phyloP scores from a whole-genome alignment of 2,888 invertebrate genomes.

The Neelides folsomi region DNA sequence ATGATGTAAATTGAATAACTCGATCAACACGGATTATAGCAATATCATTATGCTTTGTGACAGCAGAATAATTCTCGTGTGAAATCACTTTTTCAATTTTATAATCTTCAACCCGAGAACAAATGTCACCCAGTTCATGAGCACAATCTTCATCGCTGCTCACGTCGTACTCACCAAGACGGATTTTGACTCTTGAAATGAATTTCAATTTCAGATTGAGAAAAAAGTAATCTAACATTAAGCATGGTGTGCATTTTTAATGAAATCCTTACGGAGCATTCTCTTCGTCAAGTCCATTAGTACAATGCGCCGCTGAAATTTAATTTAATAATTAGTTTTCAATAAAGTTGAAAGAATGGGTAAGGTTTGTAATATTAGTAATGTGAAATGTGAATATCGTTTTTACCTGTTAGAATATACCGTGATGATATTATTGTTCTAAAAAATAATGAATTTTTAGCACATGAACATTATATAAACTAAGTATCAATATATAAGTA shows the following conservation, averaged over 20 bases:
- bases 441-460: too few relatives aligned
- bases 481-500: too few relatives aligned
- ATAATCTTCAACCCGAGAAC: conserved; percentile 12
- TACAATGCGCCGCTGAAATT: conserved; percentile 21
- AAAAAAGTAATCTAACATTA: too few relatives aligned
- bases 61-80: conserved; percentile 19
- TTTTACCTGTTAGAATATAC: conserved; percentile 25
- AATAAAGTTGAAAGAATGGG: not conserved
- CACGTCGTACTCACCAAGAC: conserved; percentile 25
- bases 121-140: conserved; percentile 7
- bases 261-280: conserved; percentile 13
- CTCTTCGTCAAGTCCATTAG: conserved; percentile 24
- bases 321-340: too few relatives aligned
- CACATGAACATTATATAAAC: too few relatives aligned
- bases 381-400: too few relatives aligned
- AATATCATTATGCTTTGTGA: conserved; percentile 23
- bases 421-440: conserved; percentile 23
- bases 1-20: conserved; percentile 40
- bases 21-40: conserved; percentile 31
- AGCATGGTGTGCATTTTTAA: too few relatives aligned
- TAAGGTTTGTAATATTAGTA: not conserved
- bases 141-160: conserved; percentile 18
- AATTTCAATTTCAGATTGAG: too few relatives aligned
- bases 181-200: conserved; percentile 15
- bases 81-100: conserved; percentile 18